Evolutionary conservation across 1,140 invertebrate genomes (phyloP), one percentile per base, ranked within the genome.

Genomic region (Asbolus verrucosus): DNA sequence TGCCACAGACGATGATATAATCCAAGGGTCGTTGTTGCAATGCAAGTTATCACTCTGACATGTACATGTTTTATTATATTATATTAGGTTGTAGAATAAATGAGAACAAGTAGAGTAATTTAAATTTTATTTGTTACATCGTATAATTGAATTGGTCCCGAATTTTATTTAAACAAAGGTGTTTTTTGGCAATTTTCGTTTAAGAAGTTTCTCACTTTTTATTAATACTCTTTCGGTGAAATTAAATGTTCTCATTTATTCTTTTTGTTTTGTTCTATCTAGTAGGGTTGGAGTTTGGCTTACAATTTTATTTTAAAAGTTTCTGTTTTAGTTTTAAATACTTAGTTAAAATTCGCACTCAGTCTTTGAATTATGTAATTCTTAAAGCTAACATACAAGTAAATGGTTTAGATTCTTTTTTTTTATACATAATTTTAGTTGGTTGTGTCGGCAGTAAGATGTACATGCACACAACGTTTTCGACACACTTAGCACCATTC

Each of bases 231-330:
- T 27, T 3, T 27, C 8, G 8, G 8, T 27, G 3, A 27, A 27
- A 3, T 27, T 27, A 27, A 4, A 8, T 27, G 24, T 31, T 30
- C 24, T 60, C 31, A 60, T 60, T 27, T 30, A 16, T 30, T 31
- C 24, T 9, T 16, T 60, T 27, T 27, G 24, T 8, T 4, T 4
- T n/a, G n/a, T n/a, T n/a, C 54, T 60, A 60, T 1, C 71, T 72
- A 72, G 59, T 21, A 66, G 71, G 71, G 71, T 72, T 72, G 71
- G 71, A 72, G 71, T 72, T 72, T 72, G 61, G 63, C 71, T 72
- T 72, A 72, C 71, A 69, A 65, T 72, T 67, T 15, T 38, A 38
- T 38, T 38, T 38, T n/a, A n/a, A n/a, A n/a, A n/a, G n/a, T 46
- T 8, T 21, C n/a, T 46, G 16, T 46, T 46, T 21, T 15, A 39